These are phyloP conservation scores for Zaprionus vittiger DNA, from an alignment of 1,140 invertebrate genomes.

Conservation along the genomic window DNA sequence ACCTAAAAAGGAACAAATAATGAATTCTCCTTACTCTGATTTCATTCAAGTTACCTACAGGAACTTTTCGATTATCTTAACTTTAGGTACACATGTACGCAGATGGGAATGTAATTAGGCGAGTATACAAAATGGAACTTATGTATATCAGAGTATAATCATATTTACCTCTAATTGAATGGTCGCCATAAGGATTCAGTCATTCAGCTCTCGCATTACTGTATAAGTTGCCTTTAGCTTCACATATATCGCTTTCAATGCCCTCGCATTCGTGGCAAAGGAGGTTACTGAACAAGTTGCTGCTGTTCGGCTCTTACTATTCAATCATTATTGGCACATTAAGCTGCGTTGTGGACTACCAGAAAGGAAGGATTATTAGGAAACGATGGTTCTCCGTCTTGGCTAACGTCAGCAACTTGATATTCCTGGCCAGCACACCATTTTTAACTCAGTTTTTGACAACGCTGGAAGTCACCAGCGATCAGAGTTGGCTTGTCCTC, in stretches of 20 bases:
- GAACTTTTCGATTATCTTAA: background rate
- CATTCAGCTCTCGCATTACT: background rate
- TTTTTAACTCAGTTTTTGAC: constrained; percentile 1
- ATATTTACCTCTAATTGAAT: background rate
- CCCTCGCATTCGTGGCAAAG: constrained; percentile 14
- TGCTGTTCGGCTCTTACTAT: constrained; percentile 22
- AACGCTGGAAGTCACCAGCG: background rate
- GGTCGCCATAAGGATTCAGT: background rate
- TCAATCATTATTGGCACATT: constrained; percentile 27
- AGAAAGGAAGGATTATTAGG: background rate
- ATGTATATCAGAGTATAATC: background rate
- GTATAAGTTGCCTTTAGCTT: background rate
- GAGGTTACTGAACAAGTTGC: constrained; percentile 7
- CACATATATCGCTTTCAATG: constrained; percentile 11
- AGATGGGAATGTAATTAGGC: constrained; percentile 9
- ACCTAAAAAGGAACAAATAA: background rate
- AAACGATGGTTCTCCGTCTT: constrained; percentile 16
- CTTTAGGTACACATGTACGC: background rate
- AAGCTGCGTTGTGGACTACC: constrained; percentile 26
- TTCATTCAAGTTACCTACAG: background rate
- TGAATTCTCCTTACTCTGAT: background rate
- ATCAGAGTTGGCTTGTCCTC: constrained; percentile 9
- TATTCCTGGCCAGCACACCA: constrained; percentile 6
- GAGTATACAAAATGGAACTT: background rate
- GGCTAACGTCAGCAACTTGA: constrained; percentile 17